phyloP scores from a whole-genome alignment of 1,140 invertebrate genomes.

The Euborellia annulipes region DNA sequence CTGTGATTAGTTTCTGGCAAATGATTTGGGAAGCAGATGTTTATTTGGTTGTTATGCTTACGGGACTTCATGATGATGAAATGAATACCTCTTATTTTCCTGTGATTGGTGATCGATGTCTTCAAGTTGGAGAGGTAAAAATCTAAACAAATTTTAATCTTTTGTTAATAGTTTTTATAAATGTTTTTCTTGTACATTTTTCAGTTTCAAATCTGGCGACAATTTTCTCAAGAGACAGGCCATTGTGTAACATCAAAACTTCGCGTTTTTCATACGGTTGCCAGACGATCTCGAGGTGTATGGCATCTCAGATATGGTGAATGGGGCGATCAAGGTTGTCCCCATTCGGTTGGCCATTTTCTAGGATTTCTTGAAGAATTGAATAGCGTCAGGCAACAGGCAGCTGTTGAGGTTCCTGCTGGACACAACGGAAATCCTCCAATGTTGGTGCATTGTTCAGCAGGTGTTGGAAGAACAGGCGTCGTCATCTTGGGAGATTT shows the following conservation, averaged over 20 bases:
- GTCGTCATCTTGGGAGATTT: conserved; percentile 63
- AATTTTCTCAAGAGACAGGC: conserved; percentile 42
- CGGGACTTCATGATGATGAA: conserved; percentile 32
- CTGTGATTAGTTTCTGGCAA: conserved; percentile 61
- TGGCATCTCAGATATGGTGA: conserved; percentile 71
- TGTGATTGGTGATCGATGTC: conserved; percentile 28
- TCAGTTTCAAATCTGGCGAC: conserved; percentile 51
- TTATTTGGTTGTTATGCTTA: conserved; percentile 58
- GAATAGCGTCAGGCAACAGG: conserved; percentile 60
- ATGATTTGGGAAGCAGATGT: conserved; percentile 75
- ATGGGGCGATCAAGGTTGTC: conserved; percentile 55
- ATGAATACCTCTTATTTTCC: conserved; percentile 39
- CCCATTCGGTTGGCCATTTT: conserved; percentile 45
- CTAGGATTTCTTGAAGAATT: conserved; percentile 69
- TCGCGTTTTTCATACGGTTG: conserved; percentile 34
- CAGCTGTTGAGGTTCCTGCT: conserved; percentile 43
- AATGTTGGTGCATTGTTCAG: conserved; percentile 49
- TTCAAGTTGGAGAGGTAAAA: conserved; percentile 36
- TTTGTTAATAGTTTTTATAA: neutral
- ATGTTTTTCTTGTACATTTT: conserved; percentile 13
- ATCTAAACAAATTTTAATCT: conserved; percentile 3
- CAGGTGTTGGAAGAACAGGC: conserved; percentile 53
- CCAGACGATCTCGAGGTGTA: conserved; percentile 40
- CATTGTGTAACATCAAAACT: conserved; percentile 41
- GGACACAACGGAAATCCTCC: conserved; percentile 53